Conservation (phyloP, 2,797 vertebrate genomes). For the Crax fasciolata region DNA sequence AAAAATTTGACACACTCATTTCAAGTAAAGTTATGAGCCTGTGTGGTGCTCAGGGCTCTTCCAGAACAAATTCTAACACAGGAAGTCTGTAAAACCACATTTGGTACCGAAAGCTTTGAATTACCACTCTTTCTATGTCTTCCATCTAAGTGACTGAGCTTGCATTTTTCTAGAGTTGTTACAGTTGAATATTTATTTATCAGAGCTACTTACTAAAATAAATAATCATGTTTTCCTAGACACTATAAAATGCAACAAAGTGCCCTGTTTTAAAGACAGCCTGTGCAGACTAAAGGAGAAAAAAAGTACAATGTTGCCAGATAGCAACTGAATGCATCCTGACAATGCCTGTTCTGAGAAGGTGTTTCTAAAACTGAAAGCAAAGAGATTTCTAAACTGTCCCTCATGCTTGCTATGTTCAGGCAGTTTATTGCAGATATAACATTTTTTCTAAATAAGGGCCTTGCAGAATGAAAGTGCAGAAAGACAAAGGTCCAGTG, state of each 20-base stretch:
- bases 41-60: not conserved
- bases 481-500: not conserved
- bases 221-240: not conserved
- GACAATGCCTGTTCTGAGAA: not conserved
- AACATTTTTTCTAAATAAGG: not conserved
- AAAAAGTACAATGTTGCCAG: not conserved
- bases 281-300: not conserved
- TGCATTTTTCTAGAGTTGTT: conserved; percentile 1
- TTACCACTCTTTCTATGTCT: not conserved
- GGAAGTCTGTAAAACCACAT: conserved; percentile 17
- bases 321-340: not conserved
- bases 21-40: not conserved
- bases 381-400: not conserved
- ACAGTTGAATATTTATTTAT: not conserved
- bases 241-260: not conserved
- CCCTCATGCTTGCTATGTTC: not conserved
- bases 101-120: conserved; percentile 10
- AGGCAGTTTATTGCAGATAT: not conserved
- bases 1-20: conserved; percentile 20
- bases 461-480: not conserved
- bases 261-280: not conserved
- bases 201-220: not conserved
- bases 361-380: not conserved
- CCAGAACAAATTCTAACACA: not conserved
- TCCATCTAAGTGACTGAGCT: not conserved